A percentile compares a stretch with the other conserved stretches of the same genome.
These are phyloP conservation scores for Zygaena filipendulae DNA, from an alignment of 2,888 invertebrate genomes.

Conservation along the genomic window DNA sequence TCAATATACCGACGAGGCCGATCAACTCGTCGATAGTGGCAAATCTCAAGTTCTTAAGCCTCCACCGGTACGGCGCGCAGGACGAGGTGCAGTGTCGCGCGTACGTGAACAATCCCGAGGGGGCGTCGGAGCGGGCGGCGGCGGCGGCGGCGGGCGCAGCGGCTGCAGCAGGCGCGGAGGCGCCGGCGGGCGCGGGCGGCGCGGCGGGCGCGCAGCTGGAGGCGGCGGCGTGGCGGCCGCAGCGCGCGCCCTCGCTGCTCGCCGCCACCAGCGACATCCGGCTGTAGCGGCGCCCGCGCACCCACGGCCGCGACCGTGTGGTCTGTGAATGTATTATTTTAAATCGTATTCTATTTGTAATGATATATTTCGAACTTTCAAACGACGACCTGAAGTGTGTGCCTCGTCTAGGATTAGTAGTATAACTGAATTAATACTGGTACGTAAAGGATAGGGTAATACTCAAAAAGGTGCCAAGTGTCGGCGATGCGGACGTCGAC, in stretches of 20 bases:
- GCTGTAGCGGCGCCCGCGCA: constrained; percentile 25
- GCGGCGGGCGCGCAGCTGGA: constrained; percentile 3
- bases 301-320: constrained; percentile 7
- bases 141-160: constrained; percentile 11
- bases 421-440: constrained; percentile 28
- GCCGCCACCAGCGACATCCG: constrained; percentile 43
- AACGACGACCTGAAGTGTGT: constrained; percentile 51
- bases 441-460: constrained; percentile 43
- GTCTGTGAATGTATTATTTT: constrained; percentile 1
- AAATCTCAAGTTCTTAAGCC: constrained; percentile 50
- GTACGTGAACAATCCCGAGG: constrained; percentile 23
- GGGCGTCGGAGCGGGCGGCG: constrained; percentile 12
- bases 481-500: constrained; percentile 26
- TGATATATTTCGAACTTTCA: constrained; percentile 44
- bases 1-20: constrained; percentile 41
- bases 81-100: constrained; percentile 34
- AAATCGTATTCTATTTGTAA: constrained; percentile 41
- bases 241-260: constrained; percentile 26
- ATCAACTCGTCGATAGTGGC: constrained; percentile 53
- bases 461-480: constrained; percentile 57
- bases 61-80: constrained; percentile 53
- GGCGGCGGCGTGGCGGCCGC: constrained; percentile 22
- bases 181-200: constrained; percentile 9
- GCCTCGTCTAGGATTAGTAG: constrained; percentile 48
- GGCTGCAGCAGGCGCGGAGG: constrained; percentile 14